These are phyloP conservation scores for Limulus polyphemus DNA, from an alignment of 2,888 invertebrate genomes.

Conservation along the genomic window DNA sequence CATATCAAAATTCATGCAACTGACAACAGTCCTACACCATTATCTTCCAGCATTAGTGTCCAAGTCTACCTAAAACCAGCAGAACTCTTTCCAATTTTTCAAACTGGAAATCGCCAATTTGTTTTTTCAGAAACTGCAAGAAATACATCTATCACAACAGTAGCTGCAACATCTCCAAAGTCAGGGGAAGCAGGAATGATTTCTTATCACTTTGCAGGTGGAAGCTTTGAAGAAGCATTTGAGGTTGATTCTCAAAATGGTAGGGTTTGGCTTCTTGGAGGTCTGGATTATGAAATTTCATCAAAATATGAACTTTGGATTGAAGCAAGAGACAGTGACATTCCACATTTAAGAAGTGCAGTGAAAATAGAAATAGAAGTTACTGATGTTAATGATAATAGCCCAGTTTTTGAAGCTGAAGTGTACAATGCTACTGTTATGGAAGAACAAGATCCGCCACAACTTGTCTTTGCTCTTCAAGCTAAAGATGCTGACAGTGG, in stretches of 20 bases:
- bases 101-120: slow-evolving; percentile 39
- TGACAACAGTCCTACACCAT: slow-evolving; percentile 59
- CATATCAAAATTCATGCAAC: slow-evolving; percentile 47
- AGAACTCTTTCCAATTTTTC: slow-evolving; percentile 66
- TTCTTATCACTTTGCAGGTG: slow-evolving; percentile 74
- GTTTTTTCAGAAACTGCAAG: slow-evolving; percentile 44
- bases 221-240: slow-evolving; percentile 77
- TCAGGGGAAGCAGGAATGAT: slow-evolving; percentile 46
- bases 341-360: slow-evolving; percentile 63
- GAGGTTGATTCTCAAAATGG: slow-evolving; percentile 64
- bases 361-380: slow-evolving; percentile 72
- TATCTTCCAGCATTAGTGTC: slow-evolving; percentile 59
- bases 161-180: slow-evolving; percentile 68
- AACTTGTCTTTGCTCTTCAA: slow-evolving; percentile 56
- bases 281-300: slow-evolving; percentile 71
- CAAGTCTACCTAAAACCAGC: slow-evolving; percentile 62
- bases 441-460: slow-evolving; percentile 64
- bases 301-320: slow-evolving; percentile 81
- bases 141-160: slow-evolving; percentile 51
- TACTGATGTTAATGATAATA: slow-evolving; percentile 83
- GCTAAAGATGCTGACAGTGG: slow-evolving; percentile 77
- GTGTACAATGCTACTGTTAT: slow-evolving; percentile 71
- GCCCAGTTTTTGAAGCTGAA: slow-evolving; percentile 63
- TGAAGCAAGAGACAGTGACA: slow-evolving; percentile 73
- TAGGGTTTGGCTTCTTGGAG: slow-evolving; percentile 63